phyloP scores from a whole-genome alignment of 2,888 invertebrate species.

The Adela reaumurella region DNA sequence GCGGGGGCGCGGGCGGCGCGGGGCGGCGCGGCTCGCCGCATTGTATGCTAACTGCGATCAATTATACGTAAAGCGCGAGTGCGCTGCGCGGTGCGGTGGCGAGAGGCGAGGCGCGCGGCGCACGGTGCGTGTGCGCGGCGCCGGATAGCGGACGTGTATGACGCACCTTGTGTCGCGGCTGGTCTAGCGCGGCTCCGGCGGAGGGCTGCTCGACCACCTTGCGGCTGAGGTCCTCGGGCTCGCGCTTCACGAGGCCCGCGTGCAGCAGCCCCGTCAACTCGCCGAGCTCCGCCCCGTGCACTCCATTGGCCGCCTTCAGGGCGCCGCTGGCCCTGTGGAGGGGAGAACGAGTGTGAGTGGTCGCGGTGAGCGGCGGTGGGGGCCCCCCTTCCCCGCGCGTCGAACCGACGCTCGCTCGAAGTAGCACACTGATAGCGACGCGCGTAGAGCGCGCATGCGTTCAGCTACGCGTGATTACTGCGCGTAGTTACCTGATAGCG shows the following conservation, averaged over 20 bases:
- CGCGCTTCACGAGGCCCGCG: constrained; percentile 72
- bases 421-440: not conserved
- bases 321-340: constrained; percentile 60
- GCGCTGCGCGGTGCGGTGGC: constrained; percentile 52
- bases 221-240: constrained; percentile 78
- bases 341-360: constrained; percentile 52
- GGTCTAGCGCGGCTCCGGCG: constrained; percentile 58
- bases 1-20: constrained; percentile 60
- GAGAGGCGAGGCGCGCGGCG: constrained; percentile 29
- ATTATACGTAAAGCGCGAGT: constrained; percentile 41
- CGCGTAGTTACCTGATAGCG: too few species aligned
- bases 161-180: constrained; percentile 63
- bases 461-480: too few species aligned
- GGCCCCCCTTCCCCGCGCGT: constrained; percentile 22
- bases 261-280: constrained; percentile 59
- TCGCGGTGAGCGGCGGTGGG: constrained; percentile 25
- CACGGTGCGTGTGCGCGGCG: constrained; percentile 54
- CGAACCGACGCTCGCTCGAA: not conserved
- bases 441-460: too few species aligned
- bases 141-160: constrained; percentile 52
- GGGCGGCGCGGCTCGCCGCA: constrained; percentile 59
- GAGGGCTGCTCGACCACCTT: constrained; percentile 59
- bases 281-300: constrained; percentile 65
- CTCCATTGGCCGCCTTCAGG: constrained; percentile 66
- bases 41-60: constrained; percentile 57